Percentiles rank a stretch among this genome's conserved stretches.
Evolutionary conservation across 2,113 vertebrate genomes (phyloP).

Genomic region (Boleophthalmus pectinirostris): DNA sequence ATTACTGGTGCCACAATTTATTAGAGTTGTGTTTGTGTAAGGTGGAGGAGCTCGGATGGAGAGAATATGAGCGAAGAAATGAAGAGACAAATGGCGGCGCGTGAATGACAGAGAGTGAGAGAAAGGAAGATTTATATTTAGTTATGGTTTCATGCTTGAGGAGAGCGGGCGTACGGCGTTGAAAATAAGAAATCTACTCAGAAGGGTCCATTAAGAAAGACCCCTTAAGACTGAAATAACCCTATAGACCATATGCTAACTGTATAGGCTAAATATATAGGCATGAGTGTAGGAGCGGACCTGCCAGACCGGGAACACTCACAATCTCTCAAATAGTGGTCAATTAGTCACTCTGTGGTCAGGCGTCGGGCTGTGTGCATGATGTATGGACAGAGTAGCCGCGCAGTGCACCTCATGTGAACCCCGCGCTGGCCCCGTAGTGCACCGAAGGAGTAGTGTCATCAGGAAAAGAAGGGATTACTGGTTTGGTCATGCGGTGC

Average conservation of each 20-base stretch:
- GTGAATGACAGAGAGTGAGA: slow-evolving; percentile 60
- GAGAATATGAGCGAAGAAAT: slow-evolving; percentile 41
- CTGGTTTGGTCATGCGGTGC: slow-evolving; percentile 34
- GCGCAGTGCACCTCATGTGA: slow-evolving; percentile 41
- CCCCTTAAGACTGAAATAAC: slow-evolving; percentile 13
- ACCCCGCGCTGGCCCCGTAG: slow-evolving; percentile 25
- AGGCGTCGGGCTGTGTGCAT: slow-evolving; percentile 41
- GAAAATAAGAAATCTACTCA: slow-evolving; percentile 39
- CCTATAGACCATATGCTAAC: slow-evolving; percentile 9
- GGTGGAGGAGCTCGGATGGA: slow-evolving; percentile 46
- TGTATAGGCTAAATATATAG: slow-evolving; percentile 20
- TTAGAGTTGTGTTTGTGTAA: slow-evolving; percentile 72
- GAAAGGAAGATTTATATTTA: slow-evolving; percentile 61
- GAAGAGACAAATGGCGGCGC: slow-evolving; percentile 42
- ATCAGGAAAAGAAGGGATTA: slow-evolving; percentile 44
- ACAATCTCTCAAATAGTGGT: slow-evolving; percentile 36
- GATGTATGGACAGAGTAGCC: slow-evolving; percentile 38
- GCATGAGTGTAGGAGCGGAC: slow-evolving; percentile 26
- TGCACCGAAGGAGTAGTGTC: slow-evolving; percentile 35
- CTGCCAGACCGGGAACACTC: slow-evolving; percentile 39
- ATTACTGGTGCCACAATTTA: slow-evolving; percentile 75
- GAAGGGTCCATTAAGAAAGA: slow-evolving; percentile 24
- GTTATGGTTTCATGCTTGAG: slow-evolving; percentile 52
- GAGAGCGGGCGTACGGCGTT: slow-evolving; percentile 23
- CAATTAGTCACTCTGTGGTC: slow-evolving; percentile 59